Base-by-base conservation (phyloP, 2,888 invertebrate species). In the Gortyna flavago region DNA sequence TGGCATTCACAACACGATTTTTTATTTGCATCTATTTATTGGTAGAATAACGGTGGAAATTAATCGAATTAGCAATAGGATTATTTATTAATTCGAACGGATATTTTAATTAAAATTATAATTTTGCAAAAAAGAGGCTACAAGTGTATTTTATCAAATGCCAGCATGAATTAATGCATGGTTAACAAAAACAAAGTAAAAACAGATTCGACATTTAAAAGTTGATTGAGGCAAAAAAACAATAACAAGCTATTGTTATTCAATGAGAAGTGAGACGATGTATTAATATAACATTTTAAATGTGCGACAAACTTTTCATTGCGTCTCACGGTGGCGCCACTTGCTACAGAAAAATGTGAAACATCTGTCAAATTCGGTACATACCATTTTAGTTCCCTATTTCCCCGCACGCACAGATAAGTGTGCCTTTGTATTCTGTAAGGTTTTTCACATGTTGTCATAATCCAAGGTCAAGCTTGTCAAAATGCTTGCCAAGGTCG, bases 401-500 rank as follows among this genome's bases (percentile, higher is more conserved):
- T 78, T 78, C 35, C 51, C 41, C 62, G 41, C 72, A 41, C 41
- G 80, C 48, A 67, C 8, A 41, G n/a, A 32, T 48, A 57, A 21
- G 2, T 84, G 32, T 59, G 48, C 48, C 38, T 70, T 51, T 41
- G 51, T 75, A 62, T 57, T 64, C 61, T 61, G 66, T 62, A 57
- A 54, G 18, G 32, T 68, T 71, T 78, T 67, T 69, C 69, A 72
- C 68, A 75, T 79, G 72, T 80, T 81, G 81, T 80, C 76, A 74
- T 75, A 72, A 73, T 75, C 44, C 85, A 87, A 89, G 89, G 89
- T 87, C 79, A 79, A 48, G 59, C 25, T 85, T 89, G 90, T 88
- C 90, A 90, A 91, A 90, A 88, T 81, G 85, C 84, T 81, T 78
- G 86, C 70, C 89, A 88, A 90, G 89, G 90, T 88, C 89, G 85